These are phyloP conservation scores for Oryzias javanicus DNA, from an alignment of 2,113 vertebrate species.

Conservation along the genomic window DNA sequence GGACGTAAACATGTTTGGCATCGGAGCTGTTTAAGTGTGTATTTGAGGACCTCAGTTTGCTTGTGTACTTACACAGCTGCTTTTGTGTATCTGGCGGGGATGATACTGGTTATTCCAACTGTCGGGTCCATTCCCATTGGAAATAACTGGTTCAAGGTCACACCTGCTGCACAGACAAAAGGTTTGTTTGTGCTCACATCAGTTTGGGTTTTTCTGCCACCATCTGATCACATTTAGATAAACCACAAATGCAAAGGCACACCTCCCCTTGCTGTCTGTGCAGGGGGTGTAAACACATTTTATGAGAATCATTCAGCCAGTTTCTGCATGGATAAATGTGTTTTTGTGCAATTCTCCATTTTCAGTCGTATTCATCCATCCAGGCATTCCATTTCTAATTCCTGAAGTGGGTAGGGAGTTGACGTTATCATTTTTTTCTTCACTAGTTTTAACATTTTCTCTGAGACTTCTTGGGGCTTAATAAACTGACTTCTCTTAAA, in stretches of 20 bases:
- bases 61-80: slow-evolving; percentile 28
- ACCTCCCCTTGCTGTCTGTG: slow-evolving; percentile 14
- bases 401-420: too few species aligned
- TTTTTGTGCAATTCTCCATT: too few species aligned
- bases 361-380: too few species aligned
- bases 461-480: too few species aligned
- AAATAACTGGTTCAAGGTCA: slow-evolving; percentile 61
- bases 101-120: slow-evolving; percentile 44
- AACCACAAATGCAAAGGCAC: slow-evolving; percentile 25
- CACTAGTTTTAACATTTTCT: too few species aligned
- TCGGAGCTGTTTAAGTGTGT: slow-evolving; percentile 39
- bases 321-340: too few species aligned
- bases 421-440: too few species aligned
- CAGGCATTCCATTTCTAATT: too few species aligned
- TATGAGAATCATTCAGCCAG: slow-evolving; percentile 1
- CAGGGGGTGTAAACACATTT: slow-evolving; percentile 37
- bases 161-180: slow-evolving; percentile 62
- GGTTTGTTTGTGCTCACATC: slow-evolving; percentile 36
- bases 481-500: too few species aligned
- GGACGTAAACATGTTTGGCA: slow-evolving; percentile 13
- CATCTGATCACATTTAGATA: slow-evolving; percentile 51
- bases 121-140: slow-evolving; percentile 39
- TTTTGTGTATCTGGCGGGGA: slow-evolving; percentile 42
- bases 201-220: slow-evolving; percentile 34
- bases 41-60: slow-evolving; percentile 36